phyloP scores from a whole-genome alignment of 30 jellyfish, hydroid and myxozoan genomes.

The Hydractinia echinata region DNA sequence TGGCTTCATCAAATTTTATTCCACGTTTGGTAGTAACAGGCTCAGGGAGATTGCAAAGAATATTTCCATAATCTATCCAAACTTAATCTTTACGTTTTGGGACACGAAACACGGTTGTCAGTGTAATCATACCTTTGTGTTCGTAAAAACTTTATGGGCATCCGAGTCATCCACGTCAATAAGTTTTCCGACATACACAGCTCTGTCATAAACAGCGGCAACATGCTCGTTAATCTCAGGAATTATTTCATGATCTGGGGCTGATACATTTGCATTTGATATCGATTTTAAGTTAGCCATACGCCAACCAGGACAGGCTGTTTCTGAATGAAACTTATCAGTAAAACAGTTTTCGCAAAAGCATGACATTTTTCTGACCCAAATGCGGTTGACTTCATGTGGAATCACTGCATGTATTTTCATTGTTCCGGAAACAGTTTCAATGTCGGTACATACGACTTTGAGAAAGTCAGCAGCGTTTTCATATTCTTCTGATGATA shows the following conservation, averaged over 20 bases:
- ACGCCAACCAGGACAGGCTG: constrained; percentile 20
- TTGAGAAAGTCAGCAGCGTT: not conserved
- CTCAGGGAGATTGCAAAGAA: not conserved
- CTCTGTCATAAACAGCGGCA: not conserved
- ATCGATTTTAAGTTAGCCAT: not conserved
- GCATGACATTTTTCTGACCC: constrained; percentile 14
- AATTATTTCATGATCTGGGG: not conserved
- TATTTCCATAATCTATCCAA: not conserved
- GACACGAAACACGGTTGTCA: not conserved
- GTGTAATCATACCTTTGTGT: not conserved
- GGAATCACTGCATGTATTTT: constrained; percentile 13
- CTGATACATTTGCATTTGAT: not conserved
- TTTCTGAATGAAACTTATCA: not conserved
- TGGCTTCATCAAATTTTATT: too few relatives aligned
- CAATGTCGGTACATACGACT: not conserved
- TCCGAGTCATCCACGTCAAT: not conserved
- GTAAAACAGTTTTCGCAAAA: not conserved
- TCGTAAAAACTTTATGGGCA: not conserved
- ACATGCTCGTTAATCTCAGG: not conserved
- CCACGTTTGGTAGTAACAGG: not conserved
- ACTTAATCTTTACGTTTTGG: not conserved
- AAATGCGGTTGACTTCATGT: not conserved
- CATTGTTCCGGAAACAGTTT: not conserved
- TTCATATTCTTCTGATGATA: not conserved
- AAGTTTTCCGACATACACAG: not conserved